phyloP scores from a whole-genome alignment of 35 echinoderm and acorn worm genomes.

The Patiria miniata region DNA sequence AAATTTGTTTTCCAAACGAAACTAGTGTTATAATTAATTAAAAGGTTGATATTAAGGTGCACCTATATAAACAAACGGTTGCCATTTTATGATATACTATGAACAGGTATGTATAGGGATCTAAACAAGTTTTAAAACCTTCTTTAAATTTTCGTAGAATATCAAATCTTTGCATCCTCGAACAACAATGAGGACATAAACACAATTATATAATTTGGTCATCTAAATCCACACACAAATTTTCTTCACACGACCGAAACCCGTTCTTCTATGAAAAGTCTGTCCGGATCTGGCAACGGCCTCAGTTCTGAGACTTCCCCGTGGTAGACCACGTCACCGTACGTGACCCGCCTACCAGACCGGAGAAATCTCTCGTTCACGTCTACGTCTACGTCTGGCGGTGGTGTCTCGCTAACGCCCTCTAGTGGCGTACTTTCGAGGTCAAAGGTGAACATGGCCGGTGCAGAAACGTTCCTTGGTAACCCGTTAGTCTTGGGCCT shows the following conservation, averaged over 20 bases:
- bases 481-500: not conserved
- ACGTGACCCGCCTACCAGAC: not conserved
- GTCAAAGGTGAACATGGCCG: not conserved
- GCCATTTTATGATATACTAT: too few relatives aligned
- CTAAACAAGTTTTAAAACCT: too few relatives aligned
- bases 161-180: too few relatives aligned
- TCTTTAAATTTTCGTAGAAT: too few relatives aligned
- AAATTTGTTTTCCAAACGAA: too few relatives aligned
- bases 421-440: not conserved
- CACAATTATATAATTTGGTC: too few relatives aligned
- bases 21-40: too few relatives aligned
- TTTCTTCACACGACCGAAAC: not conserved
- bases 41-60: too few relatives aligned
- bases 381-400: not conserved
- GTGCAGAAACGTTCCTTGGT: not conserved
- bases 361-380: not conserved
- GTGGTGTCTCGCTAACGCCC: not conserved
- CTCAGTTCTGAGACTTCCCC: not conserved
- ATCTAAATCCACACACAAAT: not conserved
- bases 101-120: too few relatives aligned
- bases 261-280: not conserved
- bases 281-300: not conserved
- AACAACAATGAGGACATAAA: too few relatives aligned
- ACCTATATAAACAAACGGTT: too few relatives aligned
- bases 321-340: not conserved